Evolutionary conservation across 2,797 vertebrate genomes (phyloP).

Genomic region (Silurus aristotelis): DNA sequence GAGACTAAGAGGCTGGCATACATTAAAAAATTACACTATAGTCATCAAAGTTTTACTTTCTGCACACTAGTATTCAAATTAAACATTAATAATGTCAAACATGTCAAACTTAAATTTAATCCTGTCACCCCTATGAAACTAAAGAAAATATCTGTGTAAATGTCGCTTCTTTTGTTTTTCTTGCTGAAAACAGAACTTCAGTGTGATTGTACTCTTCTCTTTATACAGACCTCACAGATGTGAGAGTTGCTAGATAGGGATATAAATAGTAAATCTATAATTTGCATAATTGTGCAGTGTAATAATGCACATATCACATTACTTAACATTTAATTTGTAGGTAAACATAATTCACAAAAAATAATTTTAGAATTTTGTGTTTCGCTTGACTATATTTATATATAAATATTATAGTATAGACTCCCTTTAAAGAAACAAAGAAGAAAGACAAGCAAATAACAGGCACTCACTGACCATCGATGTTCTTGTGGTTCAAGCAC

Average conservation of each 20-base stretch:
- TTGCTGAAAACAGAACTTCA: background rate
- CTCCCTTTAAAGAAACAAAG: conserved; percentile 23
- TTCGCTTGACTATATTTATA: no score
- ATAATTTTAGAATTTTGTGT: no score
- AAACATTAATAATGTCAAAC: background rate
- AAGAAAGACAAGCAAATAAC: conserved; percentile 43
- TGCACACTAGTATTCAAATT: background rate
- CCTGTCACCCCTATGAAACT: background rate
- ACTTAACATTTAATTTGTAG: background rate
- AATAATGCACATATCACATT: background rate
- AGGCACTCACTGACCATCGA: conserved; percentile 81
- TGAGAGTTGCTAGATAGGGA: background rate
- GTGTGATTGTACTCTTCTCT: background rate
- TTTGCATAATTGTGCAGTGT: background rate
- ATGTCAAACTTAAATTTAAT: background rate
- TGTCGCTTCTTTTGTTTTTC: background rate
- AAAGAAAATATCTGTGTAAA: background rate
- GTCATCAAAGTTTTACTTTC: background rate
- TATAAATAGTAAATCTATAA: background rate
- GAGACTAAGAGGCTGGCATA: conserved; percentile 75
- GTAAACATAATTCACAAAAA: background rate
- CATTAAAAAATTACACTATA: background rate
- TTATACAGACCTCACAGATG: background rate
- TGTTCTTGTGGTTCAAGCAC: conserved; percentile 58
- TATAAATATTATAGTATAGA: no score